Percentiles rank a stretch among this genome's conserved stretches.
phyloP scores from a whole-genome alignment of 2,113 vertebrate genomes.

The Hippocampus mohnikei region DNA sequence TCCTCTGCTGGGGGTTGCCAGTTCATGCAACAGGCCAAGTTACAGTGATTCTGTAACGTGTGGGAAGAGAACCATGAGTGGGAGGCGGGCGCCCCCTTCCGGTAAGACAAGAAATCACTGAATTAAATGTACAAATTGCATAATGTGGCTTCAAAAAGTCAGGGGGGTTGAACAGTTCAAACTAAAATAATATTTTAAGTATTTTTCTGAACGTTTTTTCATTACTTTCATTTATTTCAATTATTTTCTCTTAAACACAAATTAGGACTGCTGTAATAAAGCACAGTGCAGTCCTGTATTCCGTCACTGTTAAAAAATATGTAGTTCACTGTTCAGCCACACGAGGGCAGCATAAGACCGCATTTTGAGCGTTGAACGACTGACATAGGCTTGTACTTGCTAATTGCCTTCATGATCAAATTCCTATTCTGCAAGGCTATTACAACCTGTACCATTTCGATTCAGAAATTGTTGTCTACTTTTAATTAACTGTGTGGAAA shows the following conservation, averaged over 20 bases:
- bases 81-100: too few species aligned
- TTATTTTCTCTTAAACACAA: neutral
- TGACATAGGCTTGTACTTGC: neutral
- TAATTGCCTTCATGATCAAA: neutral
- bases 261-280: neutral
- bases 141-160: too few species aligned
- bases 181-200: too few species aligned
- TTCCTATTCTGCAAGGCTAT: neutral
- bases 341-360: constrained; percentile 50
- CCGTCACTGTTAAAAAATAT: constrained; percentile 1
- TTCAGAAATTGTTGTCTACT: constrained; percentile 34
- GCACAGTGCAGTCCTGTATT: neutral
- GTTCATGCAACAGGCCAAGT: constrained; percentile 9
- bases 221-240: too few species aligned
- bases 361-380: neutral
- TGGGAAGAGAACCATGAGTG: too few species aligned
- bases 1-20: constrained; percentile 46
- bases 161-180: too few species aligned
- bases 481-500: constrained; percentile 44
- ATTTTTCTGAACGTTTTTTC: too few species aligned
- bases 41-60: too few species aligned
- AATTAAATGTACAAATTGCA: neutral
- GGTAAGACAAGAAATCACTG: too few species aligned
- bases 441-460: constrained; percentile 15
- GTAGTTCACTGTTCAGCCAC: constrained; percentile 48